Percentiles rank a stretch among this genome's conserved stretches.
Conservation (phyloP, 2,888 invertebrate genomes). For the Ernsta delagoae region DNA sequence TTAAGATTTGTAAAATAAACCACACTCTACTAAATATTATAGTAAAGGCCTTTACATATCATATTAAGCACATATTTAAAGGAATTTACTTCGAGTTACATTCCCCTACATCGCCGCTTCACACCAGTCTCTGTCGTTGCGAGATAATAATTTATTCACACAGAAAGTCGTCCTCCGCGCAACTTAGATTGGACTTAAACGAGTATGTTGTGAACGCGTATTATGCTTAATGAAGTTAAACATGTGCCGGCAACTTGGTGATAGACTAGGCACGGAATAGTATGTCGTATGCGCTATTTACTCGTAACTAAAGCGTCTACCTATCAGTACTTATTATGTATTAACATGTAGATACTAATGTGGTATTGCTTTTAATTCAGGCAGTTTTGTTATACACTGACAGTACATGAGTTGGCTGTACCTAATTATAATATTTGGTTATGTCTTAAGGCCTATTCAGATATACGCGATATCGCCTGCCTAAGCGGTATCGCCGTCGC, state of each 20-base stretch:
- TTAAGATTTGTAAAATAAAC: neutral
- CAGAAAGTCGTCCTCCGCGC: conserved; percentile 74
- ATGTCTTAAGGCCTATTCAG: too few relatives aligned
- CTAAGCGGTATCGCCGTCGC: too few relatives aligned
- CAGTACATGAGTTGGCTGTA: too few relatives aligned
- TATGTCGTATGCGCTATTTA: conserved; percentile 43
- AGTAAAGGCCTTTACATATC: neutral
- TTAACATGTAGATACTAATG: too few relatives aligned
- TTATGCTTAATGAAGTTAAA: conserved; percentile 83
- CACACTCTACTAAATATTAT: conserved; percentile 10
- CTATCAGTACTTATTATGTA: neutral
- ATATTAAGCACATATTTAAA: conserved; percentile 39
- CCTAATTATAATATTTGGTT: too few relatives aligned
- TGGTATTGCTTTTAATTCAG: too few relatives aligned
- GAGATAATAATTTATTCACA: conserved; percentile 83
- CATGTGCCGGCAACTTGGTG: conserved; percentile 68
- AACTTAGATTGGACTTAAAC: conserved; percentile 84
- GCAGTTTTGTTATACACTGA: too few relatives aligned
- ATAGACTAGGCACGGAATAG: conserved; percentile 60
- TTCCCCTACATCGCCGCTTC: conserved; percentile 47
- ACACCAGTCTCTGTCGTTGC: conserved; percentile 62
- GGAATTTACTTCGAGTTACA: conserved; percentile 44
- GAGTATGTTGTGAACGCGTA: conserved; percentile 78
- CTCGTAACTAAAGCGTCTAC: conserved; percentile 16
- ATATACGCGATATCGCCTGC: too few relatives aligned